Conservation (phyloP, 2,797 vertebrate species). For the Eutrigla gurnardus region DNA sequence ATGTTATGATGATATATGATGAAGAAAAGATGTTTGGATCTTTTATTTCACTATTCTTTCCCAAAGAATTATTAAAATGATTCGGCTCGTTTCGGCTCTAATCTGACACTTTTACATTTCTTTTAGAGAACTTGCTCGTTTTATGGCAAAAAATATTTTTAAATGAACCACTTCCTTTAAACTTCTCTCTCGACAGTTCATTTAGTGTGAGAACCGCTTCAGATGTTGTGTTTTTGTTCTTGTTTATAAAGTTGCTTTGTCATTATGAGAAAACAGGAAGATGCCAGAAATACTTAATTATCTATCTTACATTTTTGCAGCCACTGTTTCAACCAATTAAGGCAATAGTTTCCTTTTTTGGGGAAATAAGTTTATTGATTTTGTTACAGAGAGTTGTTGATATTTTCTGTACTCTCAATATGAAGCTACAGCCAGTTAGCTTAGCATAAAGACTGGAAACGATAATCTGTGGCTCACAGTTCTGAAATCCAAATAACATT, state of each 20-base stretch:
- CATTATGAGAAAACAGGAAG: neutral
- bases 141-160: neutral
- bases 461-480: neutral
- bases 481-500: too few species aligned
- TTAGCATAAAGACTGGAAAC: neutral
- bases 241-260: neutral
- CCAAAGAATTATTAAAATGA: neutral
- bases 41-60: neutral
- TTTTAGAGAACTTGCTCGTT: too few species aligned
- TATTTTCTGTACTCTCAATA: neutral
- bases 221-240: neutral
- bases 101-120: too few species aligned
- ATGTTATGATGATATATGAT: neutral
- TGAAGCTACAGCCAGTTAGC: neutral
- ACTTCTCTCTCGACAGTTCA: neutral
- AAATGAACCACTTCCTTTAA: conserved; percentile 5
- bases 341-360: too few species aligned
- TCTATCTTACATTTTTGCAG: neutral
- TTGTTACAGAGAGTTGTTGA: neutral
- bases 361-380: too few species aligned
- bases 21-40: conserved; percentile 3
- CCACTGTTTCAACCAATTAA: too few species aligned
- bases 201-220: neutral
- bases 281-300: neutral
- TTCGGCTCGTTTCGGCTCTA: too few species aligned